phyloP scores from a whole-genome alignment of 2,797 vertebrate species.

The Margarornis squamiger region DNA sequence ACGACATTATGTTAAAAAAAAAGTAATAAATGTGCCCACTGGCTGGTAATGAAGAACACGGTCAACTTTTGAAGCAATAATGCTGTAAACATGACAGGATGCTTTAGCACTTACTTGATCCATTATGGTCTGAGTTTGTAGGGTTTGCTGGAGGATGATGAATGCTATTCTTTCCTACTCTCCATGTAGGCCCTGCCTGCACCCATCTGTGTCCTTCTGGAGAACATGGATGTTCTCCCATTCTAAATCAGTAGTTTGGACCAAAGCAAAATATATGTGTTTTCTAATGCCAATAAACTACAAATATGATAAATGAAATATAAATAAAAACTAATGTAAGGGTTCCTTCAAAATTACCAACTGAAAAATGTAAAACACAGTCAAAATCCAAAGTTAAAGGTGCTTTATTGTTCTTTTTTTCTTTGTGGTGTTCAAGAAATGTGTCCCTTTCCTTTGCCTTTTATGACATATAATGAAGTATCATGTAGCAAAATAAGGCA shows the following conservation, averaged over 20 bases:
- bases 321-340: neutral
- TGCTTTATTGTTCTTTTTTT: neutral
- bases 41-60: neutral
- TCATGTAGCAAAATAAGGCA: neutral
- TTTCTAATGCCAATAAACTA: neutral
- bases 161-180: neutral
- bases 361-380: neutral
- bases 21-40: neutral
- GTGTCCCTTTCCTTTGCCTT: neutral
- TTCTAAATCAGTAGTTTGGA: neutral
- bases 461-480: neutral
- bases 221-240: neutral
- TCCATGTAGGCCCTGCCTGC: neutral
- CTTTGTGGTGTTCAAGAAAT: neutral
- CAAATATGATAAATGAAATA: neutral
- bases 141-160: neutral
- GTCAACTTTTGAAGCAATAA: neutral
- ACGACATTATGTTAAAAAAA: neutral
- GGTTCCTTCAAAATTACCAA: neutral
- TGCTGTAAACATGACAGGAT: neutral
- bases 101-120: neutral
- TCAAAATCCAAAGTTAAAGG: neutral
- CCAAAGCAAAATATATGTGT: neutral
- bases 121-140: neutral
- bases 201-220: neutral